Evolutionary conservation across 2,888 invertebrate species (phyloP), one percentile per base, ranked within the genome.

Genomic region (Tenodera sinensis): DNA sequence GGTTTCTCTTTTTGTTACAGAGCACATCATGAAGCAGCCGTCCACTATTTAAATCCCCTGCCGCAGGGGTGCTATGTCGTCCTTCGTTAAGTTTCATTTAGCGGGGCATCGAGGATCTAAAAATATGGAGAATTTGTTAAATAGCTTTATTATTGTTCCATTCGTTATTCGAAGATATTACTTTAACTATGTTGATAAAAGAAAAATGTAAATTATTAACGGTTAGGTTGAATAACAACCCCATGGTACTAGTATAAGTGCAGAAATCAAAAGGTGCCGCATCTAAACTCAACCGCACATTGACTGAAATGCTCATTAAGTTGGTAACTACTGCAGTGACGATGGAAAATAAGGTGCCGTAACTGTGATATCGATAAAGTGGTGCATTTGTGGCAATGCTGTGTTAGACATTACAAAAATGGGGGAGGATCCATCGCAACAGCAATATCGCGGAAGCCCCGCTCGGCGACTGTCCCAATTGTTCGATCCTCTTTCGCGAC

Each of bases 401-500:
- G 54, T 71, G 54, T 20, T 71, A 71, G 25, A 71, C 25, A 71
- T 71, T 20, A 71, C 54, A 71, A 71, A 71, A 20, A 89, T 85
- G 89, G 86, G 85, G 28, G 89, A 89, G 83, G 89, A 86, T 42
- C 81, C 28, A 25, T 71, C 54, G 15, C 88, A 85, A n/a, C 88
- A 83, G 85, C 89, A 47, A 28, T 83, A 47, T 81, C 88, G 90
- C 30, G 90, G 93, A n/a, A 94, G 96, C 92, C 94, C 94, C 92
- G 95, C 96, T 93, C 95, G 96, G 92, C 95, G 97, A 92, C 94
- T 97, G 93, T 97, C 97, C 93, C 97, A 97, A 94, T 96, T 97
- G 92, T 96, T 97, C 93, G 97, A 97, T 94, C 97, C 97, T 91
- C 94, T 97, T 92, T 95, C 97, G 91, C 94, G 97, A 93, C 94